Evolutionary conservation across 2,113 vertebrate genomes (phyloP).

Genomic region (Cephalopterus ornatus): DNA sequence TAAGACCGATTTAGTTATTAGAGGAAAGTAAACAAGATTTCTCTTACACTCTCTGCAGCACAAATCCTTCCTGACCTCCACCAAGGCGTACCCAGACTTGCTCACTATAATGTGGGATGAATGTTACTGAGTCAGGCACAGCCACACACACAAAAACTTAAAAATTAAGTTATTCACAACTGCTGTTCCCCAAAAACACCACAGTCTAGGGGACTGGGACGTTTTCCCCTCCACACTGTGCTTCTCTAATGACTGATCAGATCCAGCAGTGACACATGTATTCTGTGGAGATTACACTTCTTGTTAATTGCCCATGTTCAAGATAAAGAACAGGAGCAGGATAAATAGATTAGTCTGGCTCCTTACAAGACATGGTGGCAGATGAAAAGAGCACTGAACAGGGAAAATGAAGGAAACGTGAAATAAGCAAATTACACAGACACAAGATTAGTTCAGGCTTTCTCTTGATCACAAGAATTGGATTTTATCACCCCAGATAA

Average conservation of each 20-base stretch:
- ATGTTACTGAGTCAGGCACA: not conserved
- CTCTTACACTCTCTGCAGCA: not conserved
- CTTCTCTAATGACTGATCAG: not conserved
- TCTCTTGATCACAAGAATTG: not conserved
- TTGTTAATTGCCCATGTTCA: not conserved
- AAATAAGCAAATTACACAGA: constrained; percentile 51
- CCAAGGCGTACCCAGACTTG: not conserved
- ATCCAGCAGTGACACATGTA: not conserved
- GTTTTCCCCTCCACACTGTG: not conserved
- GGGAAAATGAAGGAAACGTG: constrained; percentile 24
- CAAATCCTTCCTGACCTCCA: not conserved
- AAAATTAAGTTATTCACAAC: not conserved
- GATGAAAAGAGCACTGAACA: constrained; percentile 13
- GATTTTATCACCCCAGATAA: constrained; percentile 41
- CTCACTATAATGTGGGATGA: not conserved
- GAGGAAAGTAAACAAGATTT: not conserved
- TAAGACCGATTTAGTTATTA: not conserved
- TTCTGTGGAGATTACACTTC: not conserved
- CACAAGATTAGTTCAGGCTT: constrained; percentile 33
- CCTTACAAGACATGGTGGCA: not conserved
- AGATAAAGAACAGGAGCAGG: not conserved
- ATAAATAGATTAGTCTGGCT: constrained; percentile 40
- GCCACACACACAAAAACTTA: not conserved
- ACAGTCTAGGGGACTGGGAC: not conserved
- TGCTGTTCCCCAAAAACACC: not conserved